Evolutionary conservation across 2,888 invertebrate species (phyloP).

Genomic region (Ypsolopha sequella): DNA sequence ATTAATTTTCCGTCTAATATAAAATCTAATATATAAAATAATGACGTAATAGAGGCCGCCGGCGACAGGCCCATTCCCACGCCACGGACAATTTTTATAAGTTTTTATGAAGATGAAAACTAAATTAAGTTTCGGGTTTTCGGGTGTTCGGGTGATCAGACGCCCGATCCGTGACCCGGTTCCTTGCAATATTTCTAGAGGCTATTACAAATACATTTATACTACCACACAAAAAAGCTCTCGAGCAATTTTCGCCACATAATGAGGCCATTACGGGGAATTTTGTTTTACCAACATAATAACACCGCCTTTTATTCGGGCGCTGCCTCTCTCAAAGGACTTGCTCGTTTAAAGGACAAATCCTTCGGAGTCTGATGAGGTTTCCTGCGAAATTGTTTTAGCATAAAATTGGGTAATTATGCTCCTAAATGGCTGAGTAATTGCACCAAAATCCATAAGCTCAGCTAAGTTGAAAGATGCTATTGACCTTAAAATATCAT

Average conservation of each 20-base stretch:
- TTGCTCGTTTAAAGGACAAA: slow-evolving; percentile 60
- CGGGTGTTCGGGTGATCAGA: slow-evolving; percentile 57
- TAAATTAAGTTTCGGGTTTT: slow-evolving; percentile 69
- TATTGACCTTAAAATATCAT: neutral
- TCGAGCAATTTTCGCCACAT: slow-evolving; percentile 70
- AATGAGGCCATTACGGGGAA: slow-evolving; percentile 69
- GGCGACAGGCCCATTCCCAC: slow-evolving; percentile 69
- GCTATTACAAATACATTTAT: slow-evolving; percentile 71
- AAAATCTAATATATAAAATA: slow-evolving; percentile 68
- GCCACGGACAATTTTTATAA: slow-evolving; percentile 49
- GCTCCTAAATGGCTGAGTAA: slow-evolving; percentile 12
- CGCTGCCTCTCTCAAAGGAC: slow-evolving; percentile 54
- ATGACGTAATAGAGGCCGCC: slow-evolving; percentile 68
- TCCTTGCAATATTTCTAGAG: slow-evolving; percentile 69
- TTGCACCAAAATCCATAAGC: neutral
- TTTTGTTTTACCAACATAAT: slow-evolving; percentile 72
- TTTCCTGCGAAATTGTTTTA: slow-evolving; percentile 65
- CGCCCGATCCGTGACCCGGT: slow-evolving; percentile 57
- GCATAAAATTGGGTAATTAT: slow-evolving; percentile 62
- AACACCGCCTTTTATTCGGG: slow-evolving; percentile 64
- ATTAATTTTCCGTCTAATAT: slow-evolving; percentile 66
- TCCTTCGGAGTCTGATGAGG: slow-evolving; percentile 61
- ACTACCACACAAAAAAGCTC: slow-evolving; percentile 66
- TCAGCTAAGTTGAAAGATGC: neutral
- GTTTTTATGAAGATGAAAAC: slow-evolving; percentile 51